phyloP scores from a whole-genome alignment of 2,888 invertebrate genomes.

The Eristalinus sepulchralis region DNA sequence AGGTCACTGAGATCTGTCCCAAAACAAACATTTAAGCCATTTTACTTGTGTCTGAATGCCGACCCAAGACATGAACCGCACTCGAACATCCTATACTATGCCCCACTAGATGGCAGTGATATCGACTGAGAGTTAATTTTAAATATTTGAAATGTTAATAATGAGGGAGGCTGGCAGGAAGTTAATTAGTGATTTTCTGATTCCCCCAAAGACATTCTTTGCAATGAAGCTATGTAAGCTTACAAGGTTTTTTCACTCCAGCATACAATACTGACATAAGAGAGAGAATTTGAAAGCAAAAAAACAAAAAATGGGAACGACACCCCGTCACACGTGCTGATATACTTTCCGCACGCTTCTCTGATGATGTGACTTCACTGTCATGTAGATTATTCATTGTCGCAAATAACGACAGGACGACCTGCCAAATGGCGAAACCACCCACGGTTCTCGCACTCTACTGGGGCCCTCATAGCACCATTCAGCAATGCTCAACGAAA shows the following conservation, averaged over 20 bases:
- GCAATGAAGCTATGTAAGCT: too few species aligned
- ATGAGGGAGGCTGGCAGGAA: too few species aligned
- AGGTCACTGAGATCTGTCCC: not conserved
- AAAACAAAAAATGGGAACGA: slow-evolving; percentile 43
- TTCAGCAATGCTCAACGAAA: slow-evolving; percentile 54
- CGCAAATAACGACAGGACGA: slow-evolving; percentile 47
- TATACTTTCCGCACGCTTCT: slow-evolving; percentile 16
- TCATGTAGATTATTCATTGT: slow-evolving; percentile 60
- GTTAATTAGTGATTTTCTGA: too few species aligned
- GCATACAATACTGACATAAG: not conserved
- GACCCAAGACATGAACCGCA: not conserved
- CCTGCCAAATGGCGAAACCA: slow-evolving; percentile 37
- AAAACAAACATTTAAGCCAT: too few species aligned
- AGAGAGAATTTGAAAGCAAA: not conserved
- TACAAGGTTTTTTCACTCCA: not conserved
- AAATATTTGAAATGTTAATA: too few species aligned
- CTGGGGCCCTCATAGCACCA: not conserved
- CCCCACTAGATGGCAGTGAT: too few species aligned
- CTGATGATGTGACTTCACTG: slow-evolving; percentile 51
- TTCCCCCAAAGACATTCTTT: not conserved
- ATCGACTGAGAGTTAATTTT: too few species aligned
- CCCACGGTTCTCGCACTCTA: slow-evolving; percentile 45
- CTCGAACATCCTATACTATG: too few species aligned
- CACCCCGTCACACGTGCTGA: slow-evolving; percentile 1
- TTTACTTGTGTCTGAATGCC: too few species aligned